These are phyloP conservation scores for Epirrhoe alternata DNA, from an alignment of 2,888 invertebrate species.

Conservation along the genomic window DNA sequence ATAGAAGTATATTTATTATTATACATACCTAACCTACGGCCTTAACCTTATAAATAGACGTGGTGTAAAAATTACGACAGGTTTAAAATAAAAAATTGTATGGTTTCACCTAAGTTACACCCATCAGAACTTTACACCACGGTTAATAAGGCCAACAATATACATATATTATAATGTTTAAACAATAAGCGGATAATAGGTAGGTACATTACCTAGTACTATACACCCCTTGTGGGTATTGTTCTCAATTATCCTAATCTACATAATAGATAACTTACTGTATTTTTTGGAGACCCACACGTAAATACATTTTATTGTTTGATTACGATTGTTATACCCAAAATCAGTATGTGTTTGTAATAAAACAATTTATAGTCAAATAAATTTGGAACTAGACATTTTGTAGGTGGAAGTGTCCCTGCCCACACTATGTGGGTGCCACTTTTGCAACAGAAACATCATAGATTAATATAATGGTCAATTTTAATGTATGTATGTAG, in stretches of 20 bases:
- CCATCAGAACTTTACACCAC: too few relatives aligned
- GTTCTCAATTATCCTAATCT: too few relatives aligned
- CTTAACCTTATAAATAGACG: too few relatives aligned
- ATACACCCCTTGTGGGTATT: background rate
- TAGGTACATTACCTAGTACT: background rate
- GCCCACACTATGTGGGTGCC: constrained; percentile 53
- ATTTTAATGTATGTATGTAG: constrained; percentile 6
- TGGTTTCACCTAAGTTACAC: too few relatives aligned
- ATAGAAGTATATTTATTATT: too few relatives aligned
- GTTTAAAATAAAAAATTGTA: too few relatives aligned
- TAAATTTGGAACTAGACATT: constrained; percentile 47
- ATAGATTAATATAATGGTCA: constrained; percentile 12
- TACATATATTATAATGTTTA: too few relatives aligned
- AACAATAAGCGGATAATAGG: too few relatives aligned
- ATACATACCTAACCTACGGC: too few relatives aligned
- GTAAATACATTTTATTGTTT: constrained; percentile 24
- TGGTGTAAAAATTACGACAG: too few relatives aligned
- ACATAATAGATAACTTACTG: too few relatives aligned
- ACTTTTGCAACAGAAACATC: constrained; percentile 45
- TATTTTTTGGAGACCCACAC: constrained; percentile 31
- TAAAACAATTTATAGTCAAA: constrained; percentile 44
- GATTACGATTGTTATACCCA: constrained; percentile 25
- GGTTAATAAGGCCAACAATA: too few relatives aligned
- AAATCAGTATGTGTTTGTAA: constrained; percentile 31
- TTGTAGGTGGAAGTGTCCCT: constrained; percentile 47